Conservation (phyloP, 1,140 invertebrate species). For the Drosophila pandora region DNA sequence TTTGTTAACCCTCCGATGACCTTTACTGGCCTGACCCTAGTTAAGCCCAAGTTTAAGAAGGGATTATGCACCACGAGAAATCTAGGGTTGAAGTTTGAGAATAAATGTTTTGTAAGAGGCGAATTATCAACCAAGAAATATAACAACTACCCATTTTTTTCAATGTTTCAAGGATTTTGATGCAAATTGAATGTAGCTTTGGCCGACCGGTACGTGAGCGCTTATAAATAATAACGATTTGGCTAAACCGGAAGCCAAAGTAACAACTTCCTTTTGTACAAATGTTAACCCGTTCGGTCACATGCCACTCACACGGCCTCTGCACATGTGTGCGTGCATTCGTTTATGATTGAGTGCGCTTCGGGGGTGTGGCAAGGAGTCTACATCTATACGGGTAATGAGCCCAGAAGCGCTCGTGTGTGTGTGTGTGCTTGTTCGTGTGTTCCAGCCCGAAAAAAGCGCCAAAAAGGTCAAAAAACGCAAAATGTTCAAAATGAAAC, state of each 20-base stretch:
- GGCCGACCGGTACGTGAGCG: conserved; percentile 24
- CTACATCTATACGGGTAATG: conserved; percentile 40
- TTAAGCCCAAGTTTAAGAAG: background rate
- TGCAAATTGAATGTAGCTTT: conserved; percentile 30
- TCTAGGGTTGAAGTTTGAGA: background rate
- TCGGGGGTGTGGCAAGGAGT: conserved; percentile 18
- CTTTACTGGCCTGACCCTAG: conserved; percentile 30
- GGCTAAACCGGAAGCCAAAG: conserved; percentile 74
- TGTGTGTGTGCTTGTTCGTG: conserved; percentile 9
- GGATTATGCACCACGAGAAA: background rate
- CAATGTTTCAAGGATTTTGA: background rate
- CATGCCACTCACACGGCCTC: conserved; percentile 55
- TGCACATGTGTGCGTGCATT: conserved; percentile 51
- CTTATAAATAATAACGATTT: conserved; percentile 78
- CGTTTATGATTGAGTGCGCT: conserved; percentile 77
- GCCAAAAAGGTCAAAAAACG: conserved; percentile 58
- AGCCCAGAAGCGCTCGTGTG: conserved; percentile 16
- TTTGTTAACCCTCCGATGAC: conserved; percentile 31
- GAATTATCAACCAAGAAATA: background rate
- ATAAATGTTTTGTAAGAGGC: background rate
- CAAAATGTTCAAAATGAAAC: conserved; percentile 61
- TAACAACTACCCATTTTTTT: background rate
- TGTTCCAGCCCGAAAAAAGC: background rate
- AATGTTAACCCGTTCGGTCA: conserved; percentile 72
- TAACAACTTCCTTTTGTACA: conserved; percentile 79